A percentile compares a stretch with the other conserved stretches of the same genome.
Evolutionary conservation across 2,797 vertebrate genomes (phyloP).

Genomic region (Chelonia mydas): DNA sequence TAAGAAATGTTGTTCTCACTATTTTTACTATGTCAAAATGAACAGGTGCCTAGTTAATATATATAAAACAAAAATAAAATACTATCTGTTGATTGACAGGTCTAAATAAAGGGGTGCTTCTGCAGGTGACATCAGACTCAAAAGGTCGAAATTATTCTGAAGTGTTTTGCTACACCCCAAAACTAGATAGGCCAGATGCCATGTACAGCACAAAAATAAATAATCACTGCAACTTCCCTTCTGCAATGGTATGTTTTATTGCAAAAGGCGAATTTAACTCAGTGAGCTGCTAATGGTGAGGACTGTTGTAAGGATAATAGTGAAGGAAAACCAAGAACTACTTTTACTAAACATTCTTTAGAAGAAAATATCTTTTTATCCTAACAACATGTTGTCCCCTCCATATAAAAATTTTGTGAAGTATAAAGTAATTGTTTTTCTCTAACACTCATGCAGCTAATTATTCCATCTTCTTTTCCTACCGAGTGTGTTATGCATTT

Average conservation of each 20-base stretch:
- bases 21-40: conserved; percentile 57
- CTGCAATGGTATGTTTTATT: conserved; percentile 69
- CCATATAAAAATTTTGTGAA: neutral
- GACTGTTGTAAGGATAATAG: conserved; percentile 35
- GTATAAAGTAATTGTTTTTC: neutral
- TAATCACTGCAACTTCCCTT: conserved; percentile 65
- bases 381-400: neutral
- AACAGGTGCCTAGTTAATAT: conserved; percentile 55
- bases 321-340: neutral
- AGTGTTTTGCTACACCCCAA: conserved; percentile 62
- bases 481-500: neutral
- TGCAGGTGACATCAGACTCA: conserved; percentile 1
- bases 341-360: neutral
- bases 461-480: neutral
- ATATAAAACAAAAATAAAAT: conserved; percentile 40
- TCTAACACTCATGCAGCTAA: neutral
- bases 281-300: conserved; percentile 51
- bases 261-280: conserved; percentile 58
- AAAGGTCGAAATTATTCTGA: conserved; percentile 33
- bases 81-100: neutral
- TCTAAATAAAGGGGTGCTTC: neutral
- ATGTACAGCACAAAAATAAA: conserved; percentile 69
- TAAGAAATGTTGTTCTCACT: conserved; percentile 49
- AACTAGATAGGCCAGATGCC: conserved; percentile 61
- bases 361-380: neutral